Evolutionary conservation across 2,797 vertebrate genomes (phyloP).

Genomic region (Anguilla obscura): DNA sequence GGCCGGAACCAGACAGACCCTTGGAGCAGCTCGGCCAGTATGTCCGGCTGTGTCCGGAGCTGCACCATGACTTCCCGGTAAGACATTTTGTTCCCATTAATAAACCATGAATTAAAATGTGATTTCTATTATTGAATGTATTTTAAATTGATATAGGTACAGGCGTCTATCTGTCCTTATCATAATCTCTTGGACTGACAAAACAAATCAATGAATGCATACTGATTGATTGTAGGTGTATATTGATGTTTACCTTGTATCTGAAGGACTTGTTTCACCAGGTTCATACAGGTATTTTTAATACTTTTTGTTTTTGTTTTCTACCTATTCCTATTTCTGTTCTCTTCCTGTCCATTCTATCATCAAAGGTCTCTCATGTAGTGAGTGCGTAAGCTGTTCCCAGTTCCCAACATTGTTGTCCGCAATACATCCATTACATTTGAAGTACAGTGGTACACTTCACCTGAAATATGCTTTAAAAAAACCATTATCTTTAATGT

Average conservation of each 20-base stretch:
- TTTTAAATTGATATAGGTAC: background rate
- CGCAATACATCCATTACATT: background rate
- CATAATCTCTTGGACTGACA: background rate
- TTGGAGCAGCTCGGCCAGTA: slow-evolving; percentile 75
- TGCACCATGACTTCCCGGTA: slow-evolving; percentile 73
- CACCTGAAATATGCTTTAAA: background rate
- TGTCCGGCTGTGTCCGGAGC: slow-evolving; percentile 73
- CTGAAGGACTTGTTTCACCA: background rate
- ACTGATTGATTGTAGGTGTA: background rate
- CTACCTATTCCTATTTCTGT: background rate
- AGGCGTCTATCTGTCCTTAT: background rate
- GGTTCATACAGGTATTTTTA: background rate
- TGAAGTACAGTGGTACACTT: background rate
- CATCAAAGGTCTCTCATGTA: background rate
- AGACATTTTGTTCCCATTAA: background rate
- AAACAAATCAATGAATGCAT: background rate
- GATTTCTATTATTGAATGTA: background rate
- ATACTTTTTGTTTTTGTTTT: background rate
- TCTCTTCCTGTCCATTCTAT: background rate
- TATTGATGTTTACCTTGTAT: background rate
- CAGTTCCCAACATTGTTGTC: background rate
- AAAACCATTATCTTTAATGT: background rate
- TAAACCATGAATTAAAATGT: background rate
- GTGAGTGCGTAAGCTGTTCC: background rate
- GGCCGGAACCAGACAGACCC: slow-evolving; percentile 69